Base-by-base conservation (phyloP, 2,797 vertebrate species). In the Hippoglossus hippoglossus region DNA sequence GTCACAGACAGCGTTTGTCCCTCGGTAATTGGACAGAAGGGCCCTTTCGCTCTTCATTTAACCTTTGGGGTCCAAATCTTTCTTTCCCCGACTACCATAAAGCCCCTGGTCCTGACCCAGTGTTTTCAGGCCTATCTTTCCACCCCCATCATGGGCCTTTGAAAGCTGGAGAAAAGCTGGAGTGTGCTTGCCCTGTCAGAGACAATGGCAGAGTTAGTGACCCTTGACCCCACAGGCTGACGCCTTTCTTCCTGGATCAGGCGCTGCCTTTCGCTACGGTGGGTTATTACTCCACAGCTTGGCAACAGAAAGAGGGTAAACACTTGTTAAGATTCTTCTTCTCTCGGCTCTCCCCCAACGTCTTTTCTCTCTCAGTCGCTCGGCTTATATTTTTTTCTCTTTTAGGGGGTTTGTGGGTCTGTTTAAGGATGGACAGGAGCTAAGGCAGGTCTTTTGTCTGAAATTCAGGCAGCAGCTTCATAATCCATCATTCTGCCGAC, bases 21-120 rank as follows among this genome's bases (percentile, higher is more conserved):
- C 87, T 81, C 77, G 24, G 79, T 96, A 96, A 96, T 95, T 95
- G 95, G 94, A 96, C 95, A 96, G 95, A 96, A 96, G 94, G 94
- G 90, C 83, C 93, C 87, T 94, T 93, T 95, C 91, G 94, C 94
- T 93, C 93, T 91, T 95, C 92, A 94, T 94, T 95, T 95, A 95
- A 95, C 94, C 94, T 94, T 92, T 95, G 87, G 80, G 92, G 84
- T 87, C 88, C 77, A 77, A 90, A 90, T 92, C 93, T 91, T 94
- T 92, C 80, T 91, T 46, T 93, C 80, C 75, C 61, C 75, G 25
- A 69, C 88, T 71, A 82, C 85, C 85, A 93, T 93, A 96, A 95
- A 94, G 92, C 84, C 86, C 72, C 71, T 71, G 91, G 92, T 93
- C 94, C 94, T 94, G 93, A 95, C 95, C 95, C 91, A 93, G 91